phyloP scores from a whole-genome alignment of 2,797 vertebrate species.

The Salarias fasciatus region DNA sequence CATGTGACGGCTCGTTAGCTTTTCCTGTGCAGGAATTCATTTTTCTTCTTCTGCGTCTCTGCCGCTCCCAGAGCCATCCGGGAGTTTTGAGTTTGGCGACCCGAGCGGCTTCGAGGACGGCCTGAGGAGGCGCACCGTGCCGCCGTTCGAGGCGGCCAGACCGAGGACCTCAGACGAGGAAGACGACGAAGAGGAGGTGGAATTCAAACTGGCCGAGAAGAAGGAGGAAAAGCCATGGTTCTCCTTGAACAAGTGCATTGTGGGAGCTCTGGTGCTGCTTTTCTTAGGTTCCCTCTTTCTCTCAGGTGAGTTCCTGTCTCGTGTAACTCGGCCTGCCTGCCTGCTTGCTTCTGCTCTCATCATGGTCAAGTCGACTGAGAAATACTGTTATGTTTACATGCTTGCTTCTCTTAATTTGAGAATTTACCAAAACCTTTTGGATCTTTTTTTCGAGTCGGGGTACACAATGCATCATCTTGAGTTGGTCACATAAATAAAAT shows the following conservation, averaged over 20 bases:
- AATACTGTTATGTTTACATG: too few relatives aligned
- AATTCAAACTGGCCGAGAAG: slow-evolving; percentile 72
- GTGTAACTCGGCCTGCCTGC: background rate
- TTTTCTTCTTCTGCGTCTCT: background rate
- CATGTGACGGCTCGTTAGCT: slow-evolving; percentile 1
- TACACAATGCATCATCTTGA: too few relatives aligned
- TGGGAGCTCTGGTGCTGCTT: slow-evolving; percentile 78
- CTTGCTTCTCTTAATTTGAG: too few relatives aligned
- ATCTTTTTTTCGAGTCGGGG: too few relatives aligned
- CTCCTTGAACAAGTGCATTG: slow-evolving; percentile 80
- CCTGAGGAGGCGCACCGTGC: slow-evolving; percentile 72
- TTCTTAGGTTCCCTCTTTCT: slow-evolving; percentile 84
- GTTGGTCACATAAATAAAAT: too few relatives aligned
- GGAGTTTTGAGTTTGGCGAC: slow-evolving; percentile 43
- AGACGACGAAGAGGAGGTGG: slow-evolving; percentile 78
- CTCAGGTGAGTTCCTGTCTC: slow-evolving; percentile 74
- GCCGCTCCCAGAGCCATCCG: slow-evolving; percentile 43
- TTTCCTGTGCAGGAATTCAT: slow-evolving; percentile 3
- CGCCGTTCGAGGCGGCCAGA: slow-evolving; percentile 58
- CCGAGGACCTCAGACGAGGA: slow-evolving; percentile 80
- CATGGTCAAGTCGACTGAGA: too few relatives aligned
- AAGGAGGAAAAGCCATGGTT: slow-evolving; percentile 76
- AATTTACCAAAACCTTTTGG: too few relatives aligned
- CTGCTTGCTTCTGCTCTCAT: slow-evolving; percentile 27
- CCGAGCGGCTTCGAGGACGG: slow-evolving; percentile 61